A percentile compares a stretch with the other conserved stretches of the same genome.
These are phyloP conservation scores for Amphilophus citrinellus DNA, from an alignment of 2,113 vertebrate genomes.

Conservation along the genomic window DNA sequence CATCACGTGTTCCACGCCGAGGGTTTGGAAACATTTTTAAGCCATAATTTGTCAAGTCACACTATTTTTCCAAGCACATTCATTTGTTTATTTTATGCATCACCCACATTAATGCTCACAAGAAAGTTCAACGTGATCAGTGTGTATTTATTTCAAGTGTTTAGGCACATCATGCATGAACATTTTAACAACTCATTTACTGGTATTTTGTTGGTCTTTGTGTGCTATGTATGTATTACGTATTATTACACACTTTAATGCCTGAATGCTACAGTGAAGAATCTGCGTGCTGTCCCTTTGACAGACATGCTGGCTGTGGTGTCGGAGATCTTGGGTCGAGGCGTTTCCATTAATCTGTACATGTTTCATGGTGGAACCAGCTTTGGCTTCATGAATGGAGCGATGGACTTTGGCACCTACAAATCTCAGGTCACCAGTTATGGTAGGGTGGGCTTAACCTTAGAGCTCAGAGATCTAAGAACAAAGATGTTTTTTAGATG, in stretches of 20 bases:
- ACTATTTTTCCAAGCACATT: background rate
- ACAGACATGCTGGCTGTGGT: conserved; percentile 89
- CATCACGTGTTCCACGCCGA: conserved; percentile 89
- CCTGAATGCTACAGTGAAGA: background rate
- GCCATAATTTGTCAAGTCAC: background rate
- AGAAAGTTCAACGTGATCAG: background rate
- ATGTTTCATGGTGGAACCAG: conserved; percentile 97
- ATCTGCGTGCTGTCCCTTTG: background rate
- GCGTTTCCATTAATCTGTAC: conserved; percentile 92
- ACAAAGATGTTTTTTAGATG: background rate
- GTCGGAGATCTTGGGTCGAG: conserved; percentile 82
- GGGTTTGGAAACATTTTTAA: conserved; percentile 77
- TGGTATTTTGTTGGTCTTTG: background rate
- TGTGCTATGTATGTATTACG: no score
- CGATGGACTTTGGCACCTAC: conserved; percentile 85
- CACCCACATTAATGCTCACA: background rate
- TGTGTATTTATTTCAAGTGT: background rate
- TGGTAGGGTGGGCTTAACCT: conserved; percentile 74
- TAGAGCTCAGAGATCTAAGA: background rate
- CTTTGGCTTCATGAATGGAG: conserved; percentile 94
- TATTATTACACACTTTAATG: background rate
- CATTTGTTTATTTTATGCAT: background rate
- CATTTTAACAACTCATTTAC: background rate
- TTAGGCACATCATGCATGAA: background rate
- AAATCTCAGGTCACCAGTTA: conserved; percentile 92